phyloP scores from a whole-genome alignment of 2,888 invertebrate genomes.

The Chrysina gloriosa region DNA sequence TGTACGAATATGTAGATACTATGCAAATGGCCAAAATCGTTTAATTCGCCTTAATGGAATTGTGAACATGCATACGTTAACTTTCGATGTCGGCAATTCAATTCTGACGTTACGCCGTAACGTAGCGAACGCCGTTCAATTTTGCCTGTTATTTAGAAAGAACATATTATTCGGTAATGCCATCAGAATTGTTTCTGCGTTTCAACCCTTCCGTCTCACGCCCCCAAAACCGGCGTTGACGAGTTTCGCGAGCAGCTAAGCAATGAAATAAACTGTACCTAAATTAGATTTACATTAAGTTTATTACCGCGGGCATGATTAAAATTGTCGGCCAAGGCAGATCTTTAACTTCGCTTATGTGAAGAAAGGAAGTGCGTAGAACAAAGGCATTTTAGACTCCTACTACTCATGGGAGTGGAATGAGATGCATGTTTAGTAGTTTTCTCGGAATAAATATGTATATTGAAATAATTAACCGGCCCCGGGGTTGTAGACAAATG shows the following conservation, averaged over 20 bases:
- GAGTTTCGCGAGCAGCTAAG: neutral
- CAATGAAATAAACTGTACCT: slow-evolving; percentile 19
- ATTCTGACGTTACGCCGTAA: neutral
- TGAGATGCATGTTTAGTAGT: no score
- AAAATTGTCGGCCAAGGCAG: slow-evolving; percentile 14
- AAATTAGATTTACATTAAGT: slow-evolving; percentile 30
- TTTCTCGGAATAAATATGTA: no score
- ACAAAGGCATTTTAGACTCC: neutral
- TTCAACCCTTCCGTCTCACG: slow-evolving; percentile 2
- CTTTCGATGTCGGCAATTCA: neutral
- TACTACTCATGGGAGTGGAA: neutral
- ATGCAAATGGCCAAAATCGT: neutral
- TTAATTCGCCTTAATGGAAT: neutral
- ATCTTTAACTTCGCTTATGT: slow-evolving; percentile 12
- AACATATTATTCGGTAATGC: slow-evolving; percentile 4
- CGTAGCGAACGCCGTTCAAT: neutral
- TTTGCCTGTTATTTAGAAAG: neutral
- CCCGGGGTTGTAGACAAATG: no score
- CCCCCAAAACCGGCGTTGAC: neutral
- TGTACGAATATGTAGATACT: no score
- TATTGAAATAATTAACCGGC: slow-evolving; percentile 11
- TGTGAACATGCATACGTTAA: neutral
- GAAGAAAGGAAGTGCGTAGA: neutral
- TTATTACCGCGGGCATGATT: slow-evolving; percentile 26
- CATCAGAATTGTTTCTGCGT: neutral